Evolutionary conservation across 92 coral and sea anemone genomes (phyloP), one percentile per base, ranked within the genome.

Genomic region (Bergia puertoricense): DNA sequence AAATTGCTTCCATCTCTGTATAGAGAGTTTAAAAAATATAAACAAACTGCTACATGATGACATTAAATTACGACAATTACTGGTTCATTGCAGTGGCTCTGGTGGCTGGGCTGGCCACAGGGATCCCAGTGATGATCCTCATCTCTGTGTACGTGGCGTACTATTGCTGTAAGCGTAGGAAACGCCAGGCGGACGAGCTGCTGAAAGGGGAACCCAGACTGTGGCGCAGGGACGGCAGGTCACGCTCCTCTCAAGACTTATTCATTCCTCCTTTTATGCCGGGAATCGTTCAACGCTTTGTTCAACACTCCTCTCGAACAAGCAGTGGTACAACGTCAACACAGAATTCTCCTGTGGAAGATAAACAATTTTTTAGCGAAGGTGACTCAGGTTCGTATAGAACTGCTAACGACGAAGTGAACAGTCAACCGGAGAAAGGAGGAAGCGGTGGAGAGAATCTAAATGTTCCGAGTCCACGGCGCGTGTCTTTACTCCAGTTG

Each of bases 81-180:
- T 42, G 38, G 9, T 15, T 23, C 48, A n/a, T 80, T 81, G 30
- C 81, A 93, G 96, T 95, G 90, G 98, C 93, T 86, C 87, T 96
- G 73, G 98, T 96, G 91, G 99, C 97, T 85, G 96, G 97, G 41
- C 81, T 97, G 85, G 99, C 99, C 59, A 93, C 98, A 80, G 98
- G 99, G 16, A 94, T 97, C 82, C 99, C 99, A 36, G 93, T 97
- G 65, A 93, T 94, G 80, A 89, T 97, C 54, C 91, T 97, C 11
- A 93, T 93, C 40, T 94, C 95, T 71, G 83, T 97, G 62, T 97
- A 94, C 90, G 93, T 97, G 84, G 93, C 95, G 1, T 97, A 97
- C 81, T 94, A 98, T 89, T 95, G 98, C 94, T 97, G 99, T 81
- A 94, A 94, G 56, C 92, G 98, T 23, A 96, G 93, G 83, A 74